Conservation (phyloP, 2,888 invertebrate species). For the Scelioninae gen. 2 region DNA sequence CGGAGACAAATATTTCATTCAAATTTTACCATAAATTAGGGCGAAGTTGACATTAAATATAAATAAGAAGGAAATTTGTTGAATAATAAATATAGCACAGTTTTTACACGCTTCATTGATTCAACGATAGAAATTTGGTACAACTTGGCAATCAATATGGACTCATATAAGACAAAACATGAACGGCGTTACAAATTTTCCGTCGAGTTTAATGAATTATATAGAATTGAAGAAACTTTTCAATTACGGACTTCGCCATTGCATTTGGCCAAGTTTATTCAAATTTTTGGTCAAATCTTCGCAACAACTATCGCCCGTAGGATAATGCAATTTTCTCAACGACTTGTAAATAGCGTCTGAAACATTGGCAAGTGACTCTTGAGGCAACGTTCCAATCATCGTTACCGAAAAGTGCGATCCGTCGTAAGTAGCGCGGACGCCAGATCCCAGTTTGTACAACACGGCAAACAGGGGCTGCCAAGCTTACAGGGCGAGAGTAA, state of each 20-base stretch:
- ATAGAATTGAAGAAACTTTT: too few species aligned
- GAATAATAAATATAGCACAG: too few species aligned
- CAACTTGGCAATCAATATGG: too few species aligned
- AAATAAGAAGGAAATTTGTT: too few species aligned
- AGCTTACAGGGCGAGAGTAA: conserved; percentile 73
- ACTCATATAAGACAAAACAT: too few species aligned
- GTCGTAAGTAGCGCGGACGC: conserved; percentile 67
- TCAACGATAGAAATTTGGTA: too few species aligned
- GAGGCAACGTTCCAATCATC: conserved; percentile 57
- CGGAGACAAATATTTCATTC: too few species aligned
- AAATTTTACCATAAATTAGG: too few species aligned
- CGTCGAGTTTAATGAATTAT: too few species aligned
- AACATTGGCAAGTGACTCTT: conserved; percentile 54
- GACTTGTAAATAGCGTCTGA: conserved; percentile 58
- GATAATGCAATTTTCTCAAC: conserved; percentile 51
- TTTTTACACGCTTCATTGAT: too few species aligned
- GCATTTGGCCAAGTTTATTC: neutral
- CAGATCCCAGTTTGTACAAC: conserved; percentile 72
- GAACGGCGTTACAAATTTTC: too few species aligned
- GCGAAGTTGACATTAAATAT: too few species aligned
- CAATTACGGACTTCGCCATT: neutral
- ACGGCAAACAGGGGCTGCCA: conserved; percentile 71
- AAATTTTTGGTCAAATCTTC: conserved; percentile 24
- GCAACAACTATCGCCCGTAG: neutral
- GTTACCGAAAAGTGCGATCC: conserved; percentile 56